Percentiles rank a stretch among this genome's conserved stretches.
Conservation (phyloP, 2,888 invertebrate genomes). For the Cacoxenus indagator region DNA sequence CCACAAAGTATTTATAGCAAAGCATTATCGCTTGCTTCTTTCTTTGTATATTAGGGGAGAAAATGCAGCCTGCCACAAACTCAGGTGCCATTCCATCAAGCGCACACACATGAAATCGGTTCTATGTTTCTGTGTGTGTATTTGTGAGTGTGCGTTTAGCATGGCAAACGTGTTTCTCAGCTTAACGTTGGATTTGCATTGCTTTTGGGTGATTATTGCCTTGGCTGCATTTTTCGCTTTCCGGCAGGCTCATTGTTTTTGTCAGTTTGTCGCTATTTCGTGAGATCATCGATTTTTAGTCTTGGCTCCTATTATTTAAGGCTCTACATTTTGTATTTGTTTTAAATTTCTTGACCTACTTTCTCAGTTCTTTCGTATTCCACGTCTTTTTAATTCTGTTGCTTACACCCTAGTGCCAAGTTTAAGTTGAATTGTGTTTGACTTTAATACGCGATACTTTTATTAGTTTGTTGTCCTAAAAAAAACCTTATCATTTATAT, state of each 20-base stretch:
- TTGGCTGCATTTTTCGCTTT: background rate
- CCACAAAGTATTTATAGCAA: background rate
- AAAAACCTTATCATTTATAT: background rate
- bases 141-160: background rate
- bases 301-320: background rate
- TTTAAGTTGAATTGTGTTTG: background rate
- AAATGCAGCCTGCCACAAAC: background rate
- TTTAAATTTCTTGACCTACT: slow-evolving; percentile 16
- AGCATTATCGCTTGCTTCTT: background rate
- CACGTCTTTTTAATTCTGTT: background rate
- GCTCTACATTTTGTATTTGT: background rate
- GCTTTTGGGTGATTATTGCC: background rate
- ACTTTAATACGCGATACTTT: background rate
- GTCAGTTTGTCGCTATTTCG: background rate
- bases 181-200: background rate
- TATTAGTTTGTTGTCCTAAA: background rate
- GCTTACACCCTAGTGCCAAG: background rate
- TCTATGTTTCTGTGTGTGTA: background rate
- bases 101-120: background rate
- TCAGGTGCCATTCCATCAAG: background rate
- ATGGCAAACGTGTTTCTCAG: background rate
- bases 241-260: background rate
- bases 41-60: background rate
- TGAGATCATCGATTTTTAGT: background rate
- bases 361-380: background rate